Evolutionary conservation across 1,140 invertebrate species (phyloP), one percentile per base, ranked within the genome.

Genomic region (Drosophila takahashii): DNA sequence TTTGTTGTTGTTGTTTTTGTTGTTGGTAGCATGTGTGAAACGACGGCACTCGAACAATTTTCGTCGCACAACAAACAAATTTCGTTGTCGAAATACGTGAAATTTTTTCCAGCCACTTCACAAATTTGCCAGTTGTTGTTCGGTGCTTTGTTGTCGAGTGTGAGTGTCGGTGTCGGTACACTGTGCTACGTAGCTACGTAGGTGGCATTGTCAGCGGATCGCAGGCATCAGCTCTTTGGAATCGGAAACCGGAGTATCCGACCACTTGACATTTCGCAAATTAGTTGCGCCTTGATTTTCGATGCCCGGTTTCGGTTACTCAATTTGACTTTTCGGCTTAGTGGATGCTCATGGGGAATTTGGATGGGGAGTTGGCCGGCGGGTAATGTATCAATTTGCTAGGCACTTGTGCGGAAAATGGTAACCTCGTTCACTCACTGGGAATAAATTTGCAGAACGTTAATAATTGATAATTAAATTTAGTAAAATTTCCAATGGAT

Each of bases 201-300:
- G 69, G 67, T 72, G 69, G 69, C 59, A 74, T 74, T 64, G 69
- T 72, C 47, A 32, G 22, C 37, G 34, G 56, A 73, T 70, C 39
- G 39, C 34, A 34, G 56, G 45, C 47, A 34, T 36, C 51, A 52
- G 59, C 59, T 39, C 72, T 75, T 65, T 75, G 72, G 60, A 56
- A 75, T 47, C 51, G 60, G 60, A 75, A 27, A 66, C 52, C 58
- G 52, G 60, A 75, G 36, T 67, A 42, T 52, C 42, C 48, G 60
- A 54, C 72, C 61, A 77, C 72, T 76, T 60, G 73, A 77, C 72
- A 67, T 77, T 77, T 54, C 44, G 53, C 73, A 76, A 76, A 77
- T 77, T 77, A 77, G 73, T 67, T 67, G 48, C 73, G 73, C 73
- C 73, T 77, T 57, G 73, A 77, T 77, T 77, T 77, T 77, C 73